Conservation (phyloP, 2,888 invertebrate species). For the Caenorhabditis panamensis region DNA sequence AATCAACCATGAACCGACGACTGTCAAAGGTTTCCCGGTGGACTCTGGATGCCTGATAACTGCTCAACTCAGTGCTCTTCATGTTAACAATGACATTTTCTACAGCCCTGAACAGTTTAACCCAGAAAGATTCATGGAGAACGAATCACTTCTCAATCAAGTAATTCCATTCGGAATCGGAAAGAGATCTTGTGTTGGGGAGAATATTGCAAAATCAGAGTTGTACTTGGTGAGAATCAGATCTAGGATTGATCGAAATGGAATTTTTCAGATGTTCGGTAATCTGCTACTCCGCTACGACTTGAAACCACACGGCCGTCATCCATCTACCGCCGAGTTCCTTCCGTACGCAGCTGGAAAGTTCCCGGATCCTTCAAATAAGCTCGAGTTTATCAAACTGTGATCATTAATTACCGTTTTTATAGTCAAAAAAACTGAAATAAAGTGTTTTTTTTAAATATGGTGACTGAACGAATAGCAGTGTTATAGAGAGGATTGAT, state of each 20-base stretch:
- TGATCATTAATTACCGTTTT: too few species aligned
- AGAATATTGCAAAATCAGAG: slow-evolving; percentile 63
- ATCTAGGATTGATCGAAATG: neutral
- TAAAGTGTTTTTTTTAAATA: too few species aligned
- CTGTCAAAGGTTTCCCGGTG: slow-evolving; percentile 54
- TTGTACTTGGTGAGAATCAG: slow-evolving; percentile 60
- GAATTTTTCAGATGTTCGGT: slow-evolving; percentile 57
- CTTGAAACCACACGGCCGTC: slow-evolving; percentile 45
- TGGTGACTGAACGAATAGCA: too few species aligned
- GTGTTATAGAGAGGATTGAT: too few species aligned
- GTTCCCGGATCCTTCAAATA: too few species aligned
- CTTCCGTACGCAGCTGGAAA: slow-evolving; percentile 33
- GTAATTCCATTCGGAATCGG: slow-evolving; percentile 65
- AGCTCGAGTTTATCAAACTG: too few species aligned
- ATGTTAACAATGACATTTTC: slow-evolving; percentile 58
- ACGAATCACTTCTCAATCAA: slow-evolving; percentile 48
- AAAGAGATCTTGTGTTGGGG: slow-evolving; percentile 63
- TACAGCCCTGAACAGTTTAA: slow-evolving; percentile 48
- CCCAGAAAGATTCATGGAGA: slow-evolving; percentile 52
- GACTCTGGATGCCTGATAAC: slow-evolving; percentile 41
- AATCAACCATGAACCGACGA: slow-evolving; percentile 30
- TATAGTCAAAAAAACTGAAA: too few species aligned
- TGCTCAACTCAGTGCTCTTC: slow-evolving; percentile 62
- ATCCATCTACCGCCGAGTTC: slow-evolving; percentile 12
- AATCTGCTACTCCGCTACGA: slow-evolving; percentile 52